These are phyloP conservation scores for Bufotes viridis DNA, from an alignment of 2,797 vertebrate species.

Conservation along the genomic window DNA sequence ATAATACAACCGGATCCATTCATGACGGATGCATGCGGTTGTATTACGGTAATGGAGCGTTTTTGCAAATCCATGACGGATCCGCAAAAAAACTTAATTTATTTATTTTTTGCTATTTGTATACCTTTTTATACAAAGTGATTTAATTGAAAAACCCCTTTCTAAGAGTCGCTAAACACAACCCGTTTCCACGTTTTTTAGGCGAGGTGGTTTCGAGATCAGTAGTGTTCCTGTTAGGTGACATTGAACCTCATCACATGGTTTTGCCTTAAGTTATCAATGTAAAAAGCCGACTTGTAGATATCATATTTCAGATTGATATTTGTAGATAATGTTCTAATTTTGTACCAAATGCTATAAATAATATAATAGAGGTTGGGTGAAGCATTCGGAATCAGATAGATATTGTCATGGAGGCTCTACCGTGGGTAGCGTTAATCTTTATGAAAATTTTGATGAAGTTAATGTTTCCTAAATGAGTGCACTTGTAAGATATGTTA, in stretches of 20 bases:
- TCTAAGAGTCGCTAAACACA: background rate
- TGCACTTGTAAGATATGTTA: background rate
- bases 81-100: no score
- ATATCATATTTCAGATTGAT: constrained; percentile 1
- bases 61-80: no score
- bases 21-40: no score
- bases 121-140: no score
- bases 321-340: background rate
- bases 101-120: no score
- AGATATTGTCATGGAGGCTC: background rate
- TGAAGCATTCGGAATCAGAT: background rate
- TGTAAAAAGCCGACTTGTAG: constrained; percentile 1
- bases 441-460: background rate
- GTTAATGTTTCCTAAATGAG: background rate
- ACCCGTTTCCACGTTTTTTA: background rate
- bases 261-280: constrained; percentile 51
- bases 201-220: background rate
- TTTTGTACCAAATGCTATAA: constrained; percentile 11
- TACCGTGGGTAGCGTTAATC: background rate
- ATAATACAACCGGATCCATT: no score
- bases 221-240: constrained; percentile 3
- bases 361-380: background rate
- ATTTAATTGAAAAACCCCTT: no score
- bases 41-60: no score
- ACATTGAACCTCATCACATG: constrained; percentile 48